Conservation (phyloP, 2,797 vertebrate genomes). For the Pangasius macronema region DNA sequence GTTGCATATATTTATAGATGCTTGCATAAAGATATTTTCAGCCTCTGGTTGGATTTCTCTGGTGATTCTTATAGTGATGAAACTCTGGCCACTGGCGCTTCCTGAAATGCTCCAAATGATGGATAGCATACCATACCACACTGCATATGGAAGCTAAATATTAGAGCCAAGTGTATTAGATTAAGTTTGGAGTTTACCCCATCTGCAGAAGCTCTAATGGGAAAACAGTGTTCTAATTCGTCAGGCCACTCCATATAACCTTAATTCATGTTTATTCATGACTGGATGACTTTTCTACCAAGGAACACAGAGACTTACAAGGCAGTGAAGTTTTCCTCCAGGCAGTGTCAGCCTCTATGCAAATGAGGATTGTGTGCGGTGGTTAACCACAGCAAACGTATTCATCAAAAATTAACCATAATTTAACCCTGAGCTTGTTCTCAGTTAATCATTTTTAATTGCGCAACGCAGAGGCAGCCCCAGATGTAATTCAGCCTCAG, state of each 20-base stretch:
- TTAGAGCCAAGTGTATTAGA: background rate
- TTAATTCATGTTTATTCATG: slow-evolving; percentile 34
- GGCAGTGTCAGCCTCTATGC: slow-evolving; percentile 17
- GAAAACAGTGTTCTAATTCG: background rate
- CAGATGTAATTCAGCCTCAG: background rate
- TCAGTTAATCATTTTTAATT: slow-evolving; percentile 22
- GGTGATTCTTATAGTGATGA: slow-evolving; percentile 57
- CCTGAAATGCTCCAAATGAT: slow-evolving; percentile 54
- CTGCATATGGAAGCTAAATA: background rate
- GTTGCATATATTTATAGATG: background rate
- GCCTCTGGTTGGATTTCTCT: slow-evolving; percentile 43
- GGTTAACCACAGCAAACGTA: slow-evolving; percentile 10
- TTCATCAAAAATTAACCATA: slow-evolving; percentile 32
- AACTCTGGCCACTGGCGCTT: slow-evolving; percentile 61
- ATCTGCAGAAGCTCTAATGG: slow-evolving; percentile 12
- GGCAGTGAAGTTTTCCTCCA: slow-evolving; percentile 14
- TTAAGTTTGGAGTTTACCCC: background rate
- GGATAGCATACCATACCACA: slow-evolving; percentile 49
- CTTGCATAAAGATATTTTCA: background rate
- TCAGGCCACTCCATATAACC: slow-evolving; percentile 5
- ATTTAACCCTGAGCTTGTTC: slow-evolving; percentile 33
- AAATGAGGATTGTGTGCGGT: slow-evolving; percentile 2
- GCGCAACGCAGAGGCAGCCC: background rate
- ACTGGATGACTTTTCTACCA: background rate
- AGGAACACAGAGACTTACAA: background rate